phyloP scores from a whole-genome alignment of 2,113 vertebrate genomes.

The Mystacornis crossleyi region DNA sequence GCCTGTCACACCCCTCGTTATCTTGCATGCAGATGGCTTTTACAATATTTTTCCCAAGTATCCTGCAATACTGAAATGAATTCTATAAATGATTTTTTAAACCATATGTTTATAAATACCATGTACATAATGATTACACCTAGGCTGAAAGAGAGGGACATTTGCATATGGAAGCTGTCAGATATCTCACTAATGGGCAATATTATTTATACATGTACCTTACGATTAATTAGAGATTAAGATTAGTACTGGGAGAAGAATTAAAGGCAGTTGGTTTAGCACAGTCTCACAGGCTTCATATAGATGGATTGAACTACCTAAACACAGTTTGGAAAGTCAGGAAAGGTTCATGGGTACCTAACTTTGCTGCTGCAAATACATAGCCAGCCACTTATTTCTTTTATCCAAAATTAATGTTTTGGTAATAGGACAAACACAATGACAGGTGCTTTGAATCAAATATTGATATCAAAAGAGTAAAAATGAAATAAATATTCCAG shows the following conservation, averaged over 20 bases:
- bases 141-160: not conserved
- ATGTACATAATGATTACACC: not conserved
- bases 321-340: not conserved
- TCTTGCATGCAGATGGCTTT: conserved; percentile 18
- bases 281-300: not conserved
- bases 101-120: conserved; percentile 24
- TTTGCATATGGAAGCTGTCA: not conserved
- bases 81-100: not conserved
- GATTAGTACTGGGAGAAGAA: not conserved
- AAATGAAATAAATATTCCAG: not conserved
- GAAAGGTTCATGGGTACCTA: not conserved
- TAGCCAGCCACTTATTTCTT: not conserved
- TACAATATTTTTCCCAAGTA: not conserved
- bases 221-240: not conserved
- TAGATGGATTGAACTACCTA: not conserved
- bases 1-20: conserved; percentile 1
- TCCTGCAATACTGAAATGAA: not conserved
- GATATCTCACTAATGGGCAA: not conserved
- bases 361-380: not conserved
- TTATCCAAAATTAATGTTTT: not conserved
- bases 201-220: not conserved
- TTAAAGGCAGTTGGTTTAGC: not conserved
- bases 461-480: not conserved
- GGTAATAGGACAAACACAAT: not conserved
- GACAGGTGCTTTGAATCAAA: not conserved